Conservation (phyloP, 2,888 invertebrate genomes). For the Gonocerus acuteangulatus region DNA sequence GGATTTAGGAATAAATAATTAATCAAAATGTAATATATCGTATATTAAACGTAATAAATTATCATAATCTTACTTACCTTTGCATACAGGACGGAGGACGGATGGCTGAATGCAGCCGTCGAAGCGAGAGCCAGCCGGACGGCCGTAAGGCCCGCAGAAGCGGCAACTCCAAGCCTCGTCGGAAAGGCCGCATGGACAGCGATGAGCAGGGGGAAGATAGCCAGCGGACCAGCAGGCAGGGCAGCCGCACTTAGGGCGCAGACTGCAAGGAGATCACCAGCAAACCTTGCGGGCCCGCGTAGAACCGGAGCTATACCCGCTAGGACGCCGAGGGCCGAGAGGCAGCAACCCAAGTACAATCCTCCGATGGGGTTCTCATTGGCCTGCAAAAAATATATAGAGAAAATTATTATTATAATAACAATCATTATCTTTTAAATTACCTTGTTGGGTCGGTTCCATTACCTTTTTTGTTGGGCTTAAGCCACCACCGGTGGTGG, state of each 20-base stretch:
- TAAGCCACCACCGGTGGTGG: too few relatives aligned
- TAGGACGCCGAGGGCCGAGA: neutral
- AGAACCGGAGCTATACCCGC: neutral
- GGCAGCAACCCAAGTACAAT: constrained; percentile 7
- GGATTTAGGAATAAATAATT: too few relatives aligned
- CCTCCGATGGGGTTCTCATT: neutral
- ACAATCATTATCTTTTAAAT: too few relatives aligned
- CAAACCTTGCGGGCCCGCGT: constrained; percentile 1
- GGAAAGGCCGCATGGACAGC: constrained; percentile 38
- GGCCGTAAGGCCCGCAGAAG: neutral
- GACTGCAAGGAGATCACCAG: neutral
- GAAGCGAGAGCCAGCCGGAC: constrained; percentile 4
- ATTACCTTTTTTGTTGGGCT: too few relatives aligned
- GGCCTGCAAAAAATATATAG: neutral
- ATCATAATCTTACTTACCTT: constrained; percentile 9
- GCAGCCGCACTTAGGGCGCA: neutral
- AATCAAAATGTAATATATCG: too few relatives aligned
- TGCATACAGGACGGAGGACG: neutral
- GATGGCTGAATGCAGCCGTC: neutral
- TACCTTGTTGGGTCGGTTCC: too few relatives aligned
- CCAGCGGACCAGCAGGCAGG: constrained; percentile 7
- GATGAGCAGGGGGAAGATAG: neutral
- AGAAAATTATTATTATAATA: too few relatives aligned
- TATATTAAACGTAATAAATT: too few relatives aligned
- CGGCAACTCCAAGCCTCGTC: constrained; percentile 34